Evolutionary conservation across 1,140 invertebrate genomes (phyloP).

Genomic region (Aphelenchoides fujianensis): DNA sequence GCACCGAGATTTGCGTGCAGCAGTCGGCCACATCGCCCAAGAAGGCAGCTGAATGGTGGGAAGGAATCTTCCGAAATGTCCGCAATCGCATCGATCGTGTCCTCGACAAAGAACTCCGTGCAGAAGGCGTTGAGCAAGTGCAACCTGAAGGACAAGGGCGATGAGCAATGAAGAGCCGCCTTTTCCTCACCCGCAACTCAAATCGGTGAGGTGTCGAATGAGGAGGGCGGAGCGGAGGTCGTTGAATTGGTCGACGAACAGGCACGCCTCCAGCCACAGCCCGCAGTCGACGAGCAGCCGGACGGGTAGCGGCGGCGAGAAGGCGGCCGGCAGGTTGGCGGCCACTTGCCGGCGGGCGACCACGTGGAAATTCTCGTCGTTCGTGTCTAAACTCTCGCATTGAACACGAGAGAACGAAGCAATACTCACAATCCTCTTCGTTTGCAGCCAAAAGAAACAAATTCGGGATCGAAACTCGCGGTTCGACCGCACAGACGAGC

Average conservation of each 20-base stretch:
- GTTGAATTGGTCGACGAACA: slow-evolving; percentile 10
- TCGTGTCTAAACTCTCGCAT: background rate
- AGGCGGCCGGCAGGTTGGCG: background rate
- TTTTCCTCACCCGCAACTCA: slow-evolving; percentile 2
- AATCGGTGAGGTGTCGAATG: background rate
- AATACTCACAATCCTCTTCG: background rate
- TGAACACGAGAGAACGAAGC: background rate
- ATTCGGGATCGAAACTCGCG: background rate
- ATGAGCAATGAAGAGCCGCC: background rate
- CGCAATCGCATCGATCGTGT: background rate
- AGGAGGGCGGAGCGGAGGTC: background rate
- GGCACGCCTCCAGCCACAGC: background rate
- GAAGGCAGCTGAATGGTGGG: background rate
- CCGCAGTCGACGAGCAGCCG: background rate
- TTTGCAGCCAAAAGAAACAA: background rate
- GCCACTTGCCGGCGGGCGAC: background rate
- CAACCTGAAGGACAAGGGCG: slow-evolving; percentile 3
- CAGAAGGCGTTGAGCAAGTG: background rate
- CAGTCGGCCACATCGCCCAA: background rate
- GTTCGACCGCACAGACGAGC: background rate
- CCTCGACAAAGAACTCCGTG: background rate
- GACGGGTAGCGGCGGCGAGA: background rate
- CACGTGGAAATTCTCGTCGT: background rate
- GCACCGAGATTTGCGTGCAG: background rate
- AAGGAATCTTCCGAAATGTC: background rate